Evolutionary conservation across 2,113 vertebrate species (phyloP).

Genomic region (Beaufortia kweichowensis): DNA sequence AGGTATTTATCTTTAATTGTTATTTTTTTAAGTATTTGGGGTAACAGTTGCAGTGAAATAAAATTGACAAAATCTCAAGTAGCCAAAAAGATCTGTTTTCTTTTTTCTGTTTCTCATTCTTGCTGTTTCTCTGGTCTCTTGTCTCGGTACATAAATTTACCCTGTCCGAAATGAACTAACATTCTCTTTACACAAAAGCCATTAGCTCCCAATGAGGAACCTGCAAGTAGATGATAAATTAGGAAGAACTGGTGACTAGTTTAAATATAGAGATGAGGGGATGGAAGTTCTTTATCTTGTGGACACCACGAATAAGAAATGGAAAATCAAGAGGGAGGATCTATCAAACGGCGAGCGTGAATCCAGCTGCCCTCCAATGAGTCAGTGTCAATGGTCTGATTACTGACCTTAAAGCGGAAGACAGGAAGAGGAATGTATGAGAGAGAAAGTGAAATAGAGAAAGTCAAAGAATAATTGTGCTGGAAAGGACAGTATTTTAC

Average conservation of each 20-base stretch:
- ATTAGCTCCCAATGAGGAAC: constrained; percentile 47
- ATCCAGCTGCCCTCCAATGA: constrained; percentile 40
- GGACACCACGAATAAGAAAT: constrained; percentile 45
- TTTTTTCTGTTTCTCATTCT: no score
- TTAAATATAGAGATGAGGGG: constrained; percentile 55
- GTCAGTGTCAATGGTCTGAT: constrained; percentile 36
- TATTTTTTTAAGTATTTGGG: no score
- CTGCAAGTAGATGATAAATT: constrained; percentile 48
- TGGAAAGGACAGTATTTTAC: constrained; percentile 51
- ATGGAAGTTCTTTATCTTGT: constrained; percentile 53
- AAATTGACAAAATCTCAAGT: no score
- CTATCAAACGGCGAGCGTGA: constrained; percentile 34
- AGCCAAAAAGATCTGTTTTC: no score
- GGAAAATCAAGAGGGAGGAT: constrained; percentile 39
- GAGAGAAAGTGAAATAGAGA: constrained; percentile 34
- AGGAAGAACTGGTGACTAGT: constrained; percentile 40
- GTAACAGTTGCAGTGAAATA: no score
- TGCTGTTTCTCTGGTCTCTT: no score
- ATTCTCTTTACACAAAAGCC: constrained; percentile 40
- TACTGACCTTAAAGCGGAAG: not conserved
- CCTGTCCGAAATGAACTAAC: not conserved
- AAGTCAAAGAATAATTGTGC: constrained; percentile 48
- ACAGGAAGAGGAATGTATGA: not conserved
- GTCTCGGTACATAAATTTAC: not conserved
- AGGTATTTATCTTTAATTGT: no score